These are phyloP conservation scores for Brenthis ino DNA, from an alignment of 2,888 invertebrate species.

Conservation along the genomic window DNA sequence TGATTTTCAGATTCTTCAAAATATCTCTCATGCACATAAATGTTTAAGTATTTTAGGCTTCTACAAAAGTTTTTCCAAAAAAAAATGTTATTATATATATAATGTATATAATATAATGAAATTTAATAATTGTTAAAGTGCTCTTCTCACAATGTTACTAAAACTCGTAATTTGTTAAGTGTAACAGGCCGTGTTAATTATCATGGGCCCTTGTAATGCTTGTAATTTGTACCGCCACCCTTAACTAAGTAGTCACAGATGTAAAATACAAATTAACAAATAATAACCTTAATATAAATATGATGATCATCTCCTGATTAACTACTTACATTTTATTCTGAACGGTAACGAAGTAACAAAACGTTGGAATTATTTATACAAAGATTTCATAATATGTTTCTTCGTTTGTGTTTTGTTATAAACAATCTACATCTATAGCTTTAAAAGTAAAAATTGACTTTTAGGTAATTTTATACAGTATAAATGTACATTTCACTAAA, in stretches of 20 bases:
- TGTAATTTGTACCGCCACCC: slow-evolving; percentile 51
- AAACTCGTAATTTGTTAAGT: slow-evolving; percentile 36
- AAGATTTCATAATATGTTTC: too few relatives aligned
- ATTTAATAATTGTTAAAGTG: slow-evolving; percentile 9
- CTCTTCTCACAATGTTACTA: slow-evolving; percentile 17
- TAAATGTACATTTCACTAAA: not conserved
- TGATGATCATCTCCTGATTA: slow-evolving; percentile 46
- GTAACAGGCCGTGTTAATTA: slow-evolving; percentile 60
- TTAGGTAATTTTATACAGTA: not conserved
- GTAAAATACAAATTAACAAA: slow-evolving; percentile 71
- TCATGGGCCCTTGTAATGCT: slow-evolving; percentile 61
- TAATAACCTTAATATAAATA: slow-evolving; percentile 71
- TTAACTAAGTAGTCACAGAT: slow-evolving; percentile 58
- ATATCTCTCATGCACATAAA: too few relatives aligned
- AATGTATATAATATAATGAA: not conserved
- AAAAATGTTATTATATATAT: not conserved
- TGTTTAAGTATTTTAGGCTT: too few relatives aligned
- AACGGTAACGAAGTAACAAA: too few relatives aligned
- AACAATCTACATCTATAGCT: too few relatives aligned
- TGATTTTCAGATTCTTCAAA: too few relatives aligned
- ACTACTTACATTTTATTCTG: too few relatives aligned
- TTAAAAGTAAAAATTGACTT: not conserved
- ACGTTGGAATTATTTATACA: too few relatives aligned
- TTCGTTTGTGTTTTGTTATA: too few relatives aligned
- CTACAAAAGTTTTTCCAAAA: too few relatives aligned